Evolutionary conservation across 1,140 invertebrate species (phyloP).

Genomic region (Drosophila hydei): DNA sequence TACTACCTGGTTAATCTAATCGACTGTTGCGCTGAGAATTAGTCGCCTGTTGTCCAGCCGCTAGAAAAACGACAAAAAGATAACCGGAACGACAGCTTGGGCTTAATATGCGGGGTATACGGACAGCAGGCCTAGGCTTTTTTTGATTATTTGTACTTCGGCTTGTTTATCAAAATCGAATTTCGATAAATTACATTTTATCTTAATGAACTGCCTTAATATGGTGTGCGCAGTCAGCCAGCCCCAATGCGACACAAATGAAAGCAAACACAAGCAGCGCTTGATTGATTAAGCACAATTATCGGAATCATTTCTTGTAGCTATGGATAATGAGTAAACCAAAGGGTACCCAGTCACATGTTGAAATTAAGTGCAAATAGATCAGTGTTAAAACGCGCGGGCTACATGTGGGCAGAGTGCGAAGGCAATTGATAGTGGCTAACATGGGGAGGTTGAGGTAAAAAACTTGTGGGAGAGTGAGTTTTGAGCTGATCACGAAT

Average conservation of each 20-base stretch:
- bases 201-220: slow-evolving; percentile 73
- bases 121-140: slow-evolving; percentile 14
- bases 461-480: too few species aligned
- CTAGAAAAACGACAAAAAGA: slow-evolving; percentile 32
- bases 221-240: slow-evolving; percentile 13
- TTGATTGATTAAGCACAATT: slow-evolving; percentile 81
- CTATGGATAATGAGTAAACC: slow-evolving; percentile 16
- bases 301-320: slow-evolving; percentile 57
- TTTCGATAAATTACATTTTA: slow-evolving; percentile 75
- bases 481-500: too few species aligned
- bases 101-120: neutral
- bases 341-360: slow-evolving; percentile 16
- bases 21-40: slow-evolving; percentile 60
- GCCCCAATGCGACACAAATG: slow-evolving; percentile 14
- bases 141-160: neutral
- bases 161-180: slow-evolving; percentile 46
- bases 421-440: neutral
- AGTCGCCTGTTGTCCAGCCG: slow-evolving; percentile 57
- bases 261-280: slow-evolving; percentile 44
- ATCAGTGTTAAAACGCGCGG: neutral
- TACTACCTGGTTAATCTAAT: slow-evolving; percentile 67
- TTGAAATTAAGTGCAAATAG: slow-evolving; percentile 15
- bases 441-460: too few species aligned
- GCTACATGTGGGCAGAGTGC: neutral
- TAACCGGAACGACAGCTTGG: slow-evolving; percentile 48